Evolutionary conservation across 2,888 invertebrate species (phyloP).

Genomic region (Pteria penguin): DNA sequence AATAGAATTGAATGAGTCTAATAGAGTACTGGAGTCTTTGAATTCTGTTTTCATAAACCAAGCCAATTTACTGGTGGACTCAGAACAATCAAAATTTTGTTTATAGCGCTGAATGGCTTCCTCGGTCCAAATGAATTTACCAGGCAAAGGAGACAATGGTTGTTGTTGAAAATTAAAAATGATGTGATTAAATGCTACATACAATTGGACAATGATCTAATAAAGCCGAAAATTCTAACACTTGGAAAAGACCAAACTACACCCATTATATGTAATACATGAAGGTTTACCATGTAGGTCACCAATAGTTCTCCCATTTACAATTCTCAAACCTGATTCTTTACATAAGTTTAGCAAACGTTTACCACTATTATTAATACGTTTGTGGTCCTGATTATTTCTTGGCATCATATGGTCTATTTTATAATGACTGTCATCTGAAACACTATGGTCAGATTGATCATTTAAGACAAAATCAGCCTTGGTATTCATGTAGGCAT

Average conservation of each 20-base stretch:
- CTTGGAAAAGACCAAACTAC: constrained; percentile 8
- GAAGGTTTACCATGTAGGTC: constrained; percentile 1
- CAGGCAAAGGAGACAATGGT: not conserved
- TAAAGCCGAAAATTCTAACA: not conserved
- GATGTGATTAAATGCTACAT: not conserved
- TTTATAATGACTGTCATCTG: constrained; percentile 2
- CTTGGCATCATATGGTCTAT: not conserved
- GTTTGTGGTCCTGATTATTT: constrained; percentile 14
- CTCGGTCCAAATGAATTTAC: constrained; percentile 1
- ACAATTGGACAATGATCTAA: constrained; percentile 15
- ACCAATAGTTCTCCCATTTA: constrained; percentile 18
- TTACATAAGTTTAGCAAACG: constrained; percentile 6
- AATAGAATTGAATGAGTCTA: constrained; percentile 14
- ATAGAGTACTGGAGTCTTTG: not conserved
- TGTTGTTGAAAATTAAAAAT: not conserved
- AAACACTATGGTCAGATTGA: not conserved
- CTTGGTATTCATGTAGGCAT: constrained; percentile 6
- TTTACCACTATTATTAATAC: constrained; percentile 15
- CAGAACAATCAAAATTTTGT: not conserved
- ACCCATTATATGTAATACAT: constrained; percentile 4
- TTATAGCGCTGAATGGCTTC: not conserved
- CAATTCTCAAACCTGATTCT: constrained; percentile 16
- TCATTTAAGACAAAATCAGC: not conserved
- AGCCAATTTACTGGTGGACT: not conserved
- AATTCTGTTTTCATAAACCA: not conserved